Evolutionary conservation across 2,113 vertebrate genomes (phyloP), one percentile per base, ranked within the genome.

Genomic region (Lamprologus callipterus): DNA sequence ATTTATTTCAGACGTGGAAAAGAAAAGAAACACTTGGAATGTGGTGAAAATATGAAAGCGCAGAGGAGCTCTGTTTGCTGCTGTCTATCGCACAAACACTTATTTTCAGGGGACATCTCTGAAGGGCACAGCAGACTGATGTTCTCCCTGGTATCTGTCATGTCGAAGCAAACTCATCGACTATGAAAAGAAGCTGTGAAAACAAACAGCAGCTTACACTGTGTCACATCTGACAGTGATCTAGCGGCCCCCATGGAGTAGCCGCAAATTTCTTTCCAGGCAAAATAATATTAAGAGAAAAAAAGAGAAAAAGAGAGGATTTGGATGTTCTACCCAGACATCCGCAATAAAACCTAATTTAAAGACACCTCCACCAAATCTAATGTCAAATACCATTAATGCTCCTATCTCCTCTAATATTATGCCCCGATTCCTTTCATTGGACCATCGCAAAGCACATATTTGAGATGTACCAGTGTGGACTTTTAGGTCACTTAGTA

Each of bases 221-320:
- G 55, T 82, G 90, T 88, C 89, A 88, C 83, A 83, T 86, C 91
- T 88, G 88, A 91, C 93, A 92, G 82, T 40, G 88, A 94, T 91
- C 82, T 40, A 81, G 70, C 78, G 1, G 79, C 87, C 86, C 87
- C 86, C n/a, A 4, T 3, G 57, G 87, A 89, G 68, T 9, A 81
- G 53, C 54, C 4, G 17, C 75, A 78, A 78, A 78, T n/a, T 78
- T 78, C 45, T 31, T 78, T 73, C 31, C 19, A 28, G 42, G 19
- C 42, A 75, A 49, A 21, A 84, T 13, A 81, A 19, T 40, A 21
- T 40, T 23, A 65, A 55, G 9, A 49, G 55, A 9, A 5, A 28
- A 7, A 57, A 9, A 35, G 9, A 40, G 42, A 84, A 53, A 12
- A 13, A 0, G 5, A 53, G 19, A 55, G 17, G 45, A 65, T 31